phyloP scores from a whole-genome alignment of 2,113 vertebrate genomes.

The Notiomystis cincta region DNA sequence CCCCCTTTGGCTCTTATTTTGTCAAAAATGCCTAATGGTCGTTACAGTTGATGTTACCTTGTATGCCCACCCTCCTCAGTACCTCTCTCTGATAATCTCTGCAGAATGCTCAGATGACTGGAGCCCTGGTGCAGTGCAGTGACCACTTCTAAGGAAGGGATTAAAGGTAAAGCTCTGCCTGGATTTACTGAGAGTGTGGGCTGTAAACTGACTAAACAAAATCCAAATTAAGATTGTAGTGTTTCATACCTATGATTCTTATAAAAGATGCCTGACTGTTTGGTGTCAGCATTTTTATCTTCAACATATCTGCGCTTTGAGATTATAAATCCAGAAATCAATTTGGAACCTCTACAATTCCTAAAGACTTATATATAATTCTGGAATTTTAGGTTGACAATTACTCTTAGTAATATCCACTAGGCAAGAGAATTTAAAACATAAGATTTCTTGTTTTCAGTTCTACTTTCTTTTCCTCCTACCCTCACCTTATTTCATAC shows the following conservation, averaged over 20 bases:
- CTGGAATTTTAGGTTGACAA: not conserved
- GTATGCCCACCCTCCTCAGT: not conserved
- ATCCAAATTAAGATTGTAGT: not conserved
- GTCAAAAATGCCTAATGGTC: not conserved
- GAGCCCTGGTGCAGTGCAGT: not conserved
- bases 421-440: not conserved
- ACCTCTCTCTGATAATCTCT: not conserved
- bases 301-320: not conserved
- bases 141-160: not conserved
- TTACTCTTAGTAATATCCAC: not conserved
- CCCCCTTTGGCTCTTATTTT: not conserved
- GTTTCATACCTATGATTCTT: not conserved
- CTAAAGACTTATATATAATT: not conserved
- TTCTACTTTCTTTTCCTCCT: not conserved
- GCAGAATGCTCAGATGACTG: not conserved
- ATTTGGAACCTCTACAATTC: not conserved
- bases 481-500: not conserved
- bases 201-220: not conserved
- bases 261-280: not conserved
- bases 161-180: not conserved
- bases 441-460: not conserved
- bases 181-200: not conserved
- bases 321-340: not conserved
- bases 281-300: not conserved
- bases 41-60: not conserved